Conservation (phyloP, 2,797 vertebrate species). For the Acanthurus tractus region DNA sequence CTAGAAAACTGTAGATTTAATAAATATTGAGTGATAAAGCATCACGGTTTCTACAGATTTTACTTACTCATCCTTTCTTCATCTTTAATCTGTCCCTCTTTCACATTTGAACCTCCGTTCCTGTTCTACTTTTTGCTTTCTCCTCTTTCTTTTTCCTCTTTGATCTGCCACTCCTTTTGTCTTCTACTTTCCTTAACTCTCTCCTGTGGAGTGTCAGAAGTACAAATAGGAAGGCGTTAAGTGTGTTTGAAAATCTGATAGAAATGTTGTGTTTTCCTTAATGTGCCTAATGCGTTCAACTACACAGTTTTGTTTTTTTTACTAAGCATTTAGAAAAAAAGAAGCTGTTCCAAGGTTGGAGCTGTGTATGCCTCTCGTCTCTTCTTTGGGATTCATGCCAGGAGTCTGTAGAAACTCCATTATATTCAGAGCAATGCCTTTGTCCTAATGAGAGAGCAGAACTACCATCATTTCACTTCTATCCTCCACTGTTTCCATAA, state of each 20-base stretch:
- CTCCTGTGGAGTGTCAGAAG: background rate
- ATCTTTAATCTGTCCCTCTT: background rate
- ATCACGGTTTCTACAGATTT: background rate
- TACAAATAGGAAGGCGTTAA: background rate
- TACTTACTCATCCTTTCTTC: slow-evolving; percentile 8
- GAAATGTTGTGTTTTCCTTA: background rate
- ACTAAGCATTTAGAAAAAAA: background rate
- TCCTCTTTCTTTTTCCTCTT: background rate
- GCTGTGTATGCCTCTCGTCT: background rate
- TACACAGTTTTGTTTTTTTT: background rate
- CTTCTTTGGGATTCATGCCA: background rate
- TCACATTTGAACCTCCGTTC: background rate
- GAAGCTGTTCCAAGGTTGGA: background rate
- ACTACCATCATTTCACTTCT: background rate
- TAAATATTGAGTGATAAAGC: background rate
- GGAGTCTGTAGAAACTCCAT: background rate
- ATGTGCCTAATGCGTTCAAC: background rate
- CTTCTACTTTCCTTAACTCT: background rate
- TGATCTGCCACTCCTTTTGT: background rate
- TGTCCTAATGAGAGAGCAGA: background rate
- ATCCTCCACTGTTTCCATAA: slow-evolving; percentile 20
- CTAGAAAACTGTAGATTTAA: background rate
- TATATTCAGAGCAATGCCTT: background rate
- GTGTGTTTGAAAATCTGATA: background rate
- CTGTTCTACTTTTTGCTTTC: background rate